A percentile compares a stretch with the other conserved stretches of the same genome.
Evolutionary conservation across 2,797 vertebrate species (phyloP).

Genomic region (Aphelocoma californica): DNA sequence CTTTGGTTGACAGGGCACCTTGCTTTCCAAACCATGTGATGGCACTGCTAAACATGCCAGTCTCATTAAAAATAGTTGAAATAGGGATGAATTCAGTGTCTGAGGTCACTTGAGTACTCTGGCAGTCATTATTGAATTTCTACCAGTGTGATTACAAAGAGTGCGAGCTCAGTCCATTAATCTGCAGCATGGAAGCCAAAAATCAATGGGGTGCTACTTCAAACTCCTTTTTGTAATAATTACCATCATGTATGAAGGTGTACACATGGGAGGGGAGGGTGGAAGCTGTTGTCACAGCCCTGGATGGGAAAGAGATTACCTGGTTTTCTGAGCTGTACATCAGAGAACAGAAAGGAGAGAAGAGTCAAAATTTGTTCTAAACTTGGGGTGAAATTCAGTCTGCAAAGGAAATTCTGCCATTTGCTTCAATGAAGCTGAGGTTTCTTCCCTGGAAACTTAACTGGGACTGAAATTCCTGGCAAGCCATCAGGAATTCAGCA

Average conservation of each 20-base stretch:
- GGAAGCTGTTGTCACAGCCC: background rate
- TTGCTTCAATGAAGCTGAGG: background rate
- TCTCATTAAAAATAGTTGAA: background rate
- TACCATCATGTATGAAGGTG: background rate
- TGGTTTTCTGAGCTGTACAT: background rate
- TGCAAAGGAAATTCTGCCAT: background rate
- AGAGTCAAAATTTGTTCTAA: background rate
- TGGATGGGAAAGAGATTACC: background rate
- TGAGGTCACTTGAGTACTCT: constrained; percentile 31
- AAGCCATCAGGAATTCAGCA: background rate
- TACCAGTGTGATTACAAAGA: constrained; percentile 41
- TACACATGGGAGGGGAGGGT: background rate
- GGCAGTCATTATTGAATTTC: constrained; percentile 56
- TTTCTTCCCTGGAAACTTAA: background rate
- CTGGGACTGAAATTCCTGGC: background rate
- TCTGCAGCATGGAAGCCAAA: constrained; percentile 52
- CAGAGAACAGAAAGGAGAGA: background rate
- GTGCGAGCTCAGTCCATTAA: constrained; percentile 61
- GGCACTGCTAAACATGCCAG: background rate
- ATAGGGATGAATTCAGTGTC: background rate
- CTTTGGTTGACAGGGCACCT: background rate
- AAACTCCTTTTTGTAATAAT: constrained; percentile 25
- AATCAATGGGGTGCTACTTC: constrained; percentile 59
- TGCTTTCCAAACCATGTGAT: background rate
- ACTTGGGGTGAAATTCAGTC: background rate